Conservation (phyloP, 2,888 invertebrate genomes). For the Drosophila maculinotata region DNA sequence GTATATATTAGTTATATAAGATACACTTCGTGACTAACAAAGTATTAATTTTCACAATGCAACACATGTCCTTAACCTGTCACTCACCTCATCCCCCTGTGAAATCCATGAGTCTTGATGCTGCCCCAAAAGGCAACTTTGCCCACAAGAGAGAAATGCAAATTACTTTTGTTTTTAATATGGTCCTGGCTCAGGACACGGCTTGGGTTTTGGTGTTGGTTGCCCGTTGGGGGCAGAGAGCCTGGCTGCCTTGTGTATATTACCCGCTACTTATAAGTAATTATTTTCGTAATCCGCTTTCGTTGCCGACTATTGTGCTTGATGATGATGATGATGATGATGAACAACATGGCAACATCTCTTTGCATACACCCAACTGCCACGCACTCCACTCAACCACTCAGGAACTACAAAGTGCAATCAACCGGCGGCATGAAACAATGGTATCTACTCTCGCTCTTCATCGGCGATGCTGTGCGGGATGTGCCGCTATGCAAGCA, state of each 20-base stretch:
- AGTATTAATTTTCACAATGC: neutral
- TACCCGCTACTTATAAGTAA: conserved; percentile 82
- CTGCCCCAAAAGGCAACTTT: neutral
- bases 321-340: conserved; percentile 13
- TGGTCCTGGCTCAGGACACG: conserved; percentile 19
- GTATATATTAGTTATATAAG: neutral
- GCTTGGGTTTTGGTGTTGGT: conserved; percentile 21
- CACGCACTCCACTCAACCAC: conserved; percentile 26
- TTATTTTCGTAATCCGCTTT: conserved; percentile 83
- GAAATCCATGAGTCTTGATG: neutral
- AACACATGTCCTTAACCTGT: conserved; percentile 14
- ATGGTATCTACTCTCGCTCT: conserved; percentile 93
- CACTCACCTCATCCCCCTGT: neutral
- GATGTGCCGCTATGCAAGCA: conserved; percentile 92
- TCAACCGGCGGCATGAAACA: conserved; percentile 90
- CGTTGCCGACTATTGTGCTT: conserved; percentile 61
- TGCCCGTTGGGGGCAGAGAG: neutral
- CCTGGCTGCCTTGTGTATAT: conserved; percentile 51
- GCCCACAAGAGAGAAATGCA: conserved; percentile 22
- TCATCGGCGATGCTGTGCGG: conserved; percentile 93
- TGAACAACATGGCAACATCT: conserved; percentile 31
- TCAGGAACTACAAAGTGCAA: conserved; percentile 91
- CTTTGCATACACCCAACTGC: conserved; percentile 34
- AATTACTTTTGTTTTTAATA: conserved; percentile 52
- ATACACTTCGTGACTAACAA: conserved; percentile 6